phyloP scores from a whole-genome alignment of 92 coral and sea anemone genomes.

The Epizoanthus scotinus region DNA sequence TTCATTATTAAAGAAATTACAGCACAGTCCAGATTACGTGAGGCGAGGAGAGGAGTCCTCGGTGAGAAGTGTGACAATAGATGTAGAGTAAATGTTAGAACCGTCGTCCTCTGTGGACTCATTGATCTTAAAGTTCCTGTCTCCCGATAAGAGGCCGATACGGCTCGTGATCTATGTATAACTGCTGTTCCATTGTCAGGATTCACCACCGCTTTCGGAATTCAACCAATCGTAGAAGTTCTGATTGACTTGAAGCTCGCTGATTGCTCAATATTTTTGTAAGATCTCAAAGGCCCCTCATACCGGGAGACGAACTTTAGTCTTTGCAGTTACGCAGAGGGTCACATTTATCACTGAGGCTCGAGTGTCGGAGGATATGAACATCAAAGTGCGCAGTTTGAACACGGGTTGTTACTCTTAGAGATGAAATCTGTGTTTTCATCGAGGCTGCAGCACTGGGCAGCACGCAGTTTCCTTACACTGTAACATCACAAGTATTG shows the following conservation, averaged over 20 bases:
- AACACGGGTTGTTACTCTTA: background rate
- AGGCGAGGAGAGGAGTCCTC: background rate
- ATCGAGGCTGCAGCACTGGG: background rate
- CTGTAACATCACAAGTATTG: background rate
- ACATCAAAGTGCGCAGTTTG: background rate
- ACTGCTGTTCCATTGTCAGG: no score
- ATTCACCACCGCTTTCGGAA: no score
- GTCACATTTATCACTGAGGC: no score
- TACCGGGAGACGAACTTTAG: no score
- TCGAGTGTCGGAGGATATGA: background rate
- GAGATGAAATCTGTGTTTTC: background rate
- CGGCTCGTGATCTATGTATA: no score
- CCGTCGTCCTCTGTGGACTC: background rate
- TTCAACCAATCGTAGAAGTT: no score
- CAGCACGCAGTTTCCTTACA: slow-evolving; percentile 11
- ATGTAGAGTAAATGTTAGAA: background rate
- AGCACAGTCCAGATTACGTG: background rate
- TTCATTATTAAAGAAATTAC: no score
- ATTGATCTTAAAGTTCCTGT: background rate
- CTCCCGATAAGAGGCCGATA: no score
- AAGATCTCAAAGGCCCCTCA: no score
- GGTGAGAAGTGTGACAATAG: background rate
- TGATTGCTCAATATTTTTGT: no score
- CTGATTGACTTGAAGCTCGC: no score
- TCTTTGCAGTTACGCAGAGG: no score